These are phyloP conservation scores for Lepidocyrtinus sp. DNA, from an alignment of 2,888 invertebrate species.

Conservation along the genomic window DNA sequence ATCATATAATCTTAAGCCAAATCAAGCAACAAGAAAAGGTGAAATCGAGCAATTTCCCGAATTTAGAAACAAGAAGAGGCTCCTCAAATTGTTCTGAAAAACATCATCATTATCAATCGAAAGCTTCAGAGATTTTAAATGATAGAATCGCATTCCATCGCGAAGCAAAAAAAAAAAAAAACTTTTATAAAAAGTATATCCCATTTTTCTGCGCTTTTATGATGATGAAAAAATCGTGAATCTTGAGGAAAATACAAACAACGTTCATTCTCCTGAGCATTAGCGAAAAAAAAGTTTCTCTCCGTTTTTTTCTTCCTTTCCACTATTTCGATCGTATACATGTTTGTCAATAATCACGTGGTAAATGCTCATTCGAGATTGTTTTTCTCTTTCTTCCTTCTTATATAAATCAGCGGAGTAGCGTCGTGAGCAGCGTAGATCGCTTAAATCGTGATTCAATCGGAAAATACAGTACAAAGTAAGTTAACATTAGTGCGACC, in stretches of 20 bases:
- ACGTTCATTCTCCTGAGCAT: constrained; percentile 10
- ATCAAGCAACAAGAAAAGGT: constrained; percentile 21
- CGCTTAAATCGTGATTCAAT: constrained; percentile 61
- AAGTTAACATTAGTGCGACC: constrained; percentile 51
- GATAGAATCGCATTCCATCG: constrained; percentile 9
- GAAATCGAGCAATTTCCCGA: constrained; percentile 46
- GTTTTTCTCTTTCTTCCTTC: constrained; percentile 23
- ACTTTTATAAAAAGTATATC: constrained; percentile 18
- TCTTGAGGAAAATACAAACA: constrained; percentile 32
- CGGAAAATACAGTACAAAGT: constrained; percentile 61
- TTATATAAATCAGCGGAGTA: constrained; percentile 63
- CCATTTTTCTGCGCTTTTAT: constrained; percentile 46
- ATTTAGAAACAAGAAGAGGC: constrained; percentile 29
- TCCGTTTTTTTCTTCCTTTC: background rate
- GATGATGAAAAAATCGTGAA: constrained; percentile 63
- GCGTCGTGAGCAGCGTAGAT: constrained; percentile 60
- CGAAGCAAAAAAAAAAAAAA: constrained; percentile 22
- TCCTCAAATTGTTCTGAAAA: constrained; percentile 4
- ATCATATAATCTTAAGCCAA: constrained; percentile 1
- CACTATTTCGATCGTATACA: background rate
- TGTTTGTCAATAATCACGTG: constrained; percentile 47
- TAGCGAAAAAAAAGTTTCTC: too few species aligned
- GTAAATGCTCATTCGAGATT: constrained; percentile 18
- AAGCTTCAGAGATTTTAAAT: constrained; percentile 12
- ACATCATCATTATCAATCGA: constrained; percentile 10